Evolutionary conservation across 2,797 vertebrate genomes (phyloP).

Genomic region (Poeciliopsis infans): DNA sequence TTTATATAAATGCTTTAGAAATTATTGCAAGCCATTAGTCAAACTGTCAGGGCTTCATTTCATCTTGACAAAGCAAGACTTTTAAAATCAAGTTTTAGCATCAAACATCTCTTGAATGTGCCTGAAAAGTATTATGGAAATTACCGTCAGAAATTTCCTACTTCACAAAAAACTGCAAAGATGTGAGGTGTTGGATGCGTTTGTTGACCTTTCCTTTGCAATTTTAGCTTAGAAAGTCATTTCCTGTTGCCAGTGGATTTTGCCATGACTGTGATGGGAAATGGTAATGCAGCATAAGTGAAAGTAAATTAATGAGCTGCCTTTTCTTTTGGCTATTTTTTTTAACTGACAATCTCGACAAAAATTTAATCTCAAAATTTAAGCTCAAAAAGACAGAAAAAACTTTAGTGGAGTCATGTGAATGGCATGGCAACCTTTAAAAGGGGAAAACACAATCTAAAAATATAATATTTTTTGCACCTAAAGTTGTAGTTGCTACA

Average conservation of each 20-base stretch:
- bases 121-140: slow-evolving; percentile 3
- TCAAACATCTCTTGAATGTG: neutral
- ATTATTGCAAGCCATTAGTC: neutral
- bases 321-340: neutral
- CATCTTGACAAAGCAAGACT: neutral
- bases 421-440: slow-evolving; percentile 10
- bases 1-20: neutral
- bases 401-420: slow-evolving; percentile 7
- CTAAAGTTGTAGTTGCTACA: slow-evolving; percentile 4
- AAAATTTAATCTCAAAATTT: slow-evolving; percentile 23
- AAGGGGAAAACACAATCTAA: neutral
- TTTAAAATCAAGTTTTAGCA: neutral
- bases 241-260: slow-evolving; percentile 1
- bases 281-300: neutral
- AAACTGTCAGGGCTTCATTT: neutral
- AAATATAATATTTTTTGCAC: neutral
- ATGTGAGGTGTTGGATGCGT: neutral
- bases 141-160: slow-evolving; percentile 1
- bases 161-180: neutral
- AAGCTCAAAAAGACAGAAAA: slow-evolving; percentile 13
- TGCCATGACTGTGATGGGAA: slow-evolving; percentile 7
- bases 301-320: slow-evolving; percentile 10
- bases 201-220: slow-evolving; percentile 1
- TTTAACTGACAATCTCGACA: neutral
- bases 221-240: neutral